phyloP scores from a whole-genome alignment of 2,888 invertebrate genomes.

The Acleris cristana region DNA sequence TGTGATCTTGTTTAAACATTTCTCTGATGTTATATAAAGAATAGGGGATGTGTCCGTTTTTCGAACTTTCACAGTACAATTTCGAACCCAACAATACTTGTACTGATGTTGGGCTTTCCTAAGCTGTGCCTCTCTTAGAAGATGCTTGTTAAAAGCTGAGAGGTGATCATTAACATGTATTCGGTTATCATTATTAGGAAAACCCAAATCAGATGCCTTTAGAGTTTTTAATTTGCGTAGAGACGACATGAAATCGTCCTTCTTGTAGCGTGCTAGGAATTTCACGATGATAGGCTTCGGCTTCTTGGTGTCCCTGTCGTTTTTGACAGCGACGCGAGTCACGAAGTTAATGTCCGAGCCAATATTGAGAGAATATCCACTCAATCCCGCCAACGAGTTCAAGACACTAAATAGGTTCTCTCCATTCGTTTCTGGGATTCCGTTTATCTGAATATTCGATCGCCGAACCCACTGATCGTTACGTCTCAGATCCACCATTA shows the following conservation, averaged over 20 bases:
- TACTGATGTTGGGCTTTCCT: neutral
- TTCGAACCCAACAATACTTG: constrained; percentile 5
- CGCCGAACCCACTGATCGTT: constrained; percentile 11
- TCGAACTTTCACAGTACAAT: neutral
- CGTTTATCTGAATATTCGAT: constrained; percentile 2
- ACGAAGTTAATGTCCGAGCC: neutral
- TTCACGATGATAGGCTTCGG: constrained; percentile 7
- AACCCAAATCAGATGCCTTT: constrained; percentile 1
- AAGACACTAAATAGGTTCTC: neutral
- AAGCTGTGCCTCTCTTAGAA: neutral
- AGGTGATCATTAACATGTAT: constrained; percentile 7
- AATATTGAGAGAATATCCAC: neutral
- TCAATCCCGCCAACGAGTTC: neutral
- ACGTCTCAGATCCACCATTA: neutral
- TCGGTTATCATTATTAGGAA: neutral
- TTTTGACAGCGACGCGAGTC: constrained; percentile 8
- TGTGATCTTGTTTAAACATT: too few relatives aligned
- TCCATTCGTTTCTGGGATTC: neutral
- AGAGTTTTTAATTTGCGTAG: neutral
- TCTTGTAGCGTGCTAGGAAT: constrained; percentile 6
- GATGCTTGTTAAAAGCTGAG: constrained; percentile 2
- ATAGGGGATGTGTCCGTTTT: neutral
- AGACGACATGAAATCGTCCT: constrained; percentile 3
- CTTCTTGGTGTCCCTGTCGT: neutral
- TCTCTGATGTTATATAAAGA: neutral